These are phyloP conservation scores for Apamea monoglypha DNA, from an alignment of 2,888 invertebrate species.

Conservation along the genomic window DNA sequence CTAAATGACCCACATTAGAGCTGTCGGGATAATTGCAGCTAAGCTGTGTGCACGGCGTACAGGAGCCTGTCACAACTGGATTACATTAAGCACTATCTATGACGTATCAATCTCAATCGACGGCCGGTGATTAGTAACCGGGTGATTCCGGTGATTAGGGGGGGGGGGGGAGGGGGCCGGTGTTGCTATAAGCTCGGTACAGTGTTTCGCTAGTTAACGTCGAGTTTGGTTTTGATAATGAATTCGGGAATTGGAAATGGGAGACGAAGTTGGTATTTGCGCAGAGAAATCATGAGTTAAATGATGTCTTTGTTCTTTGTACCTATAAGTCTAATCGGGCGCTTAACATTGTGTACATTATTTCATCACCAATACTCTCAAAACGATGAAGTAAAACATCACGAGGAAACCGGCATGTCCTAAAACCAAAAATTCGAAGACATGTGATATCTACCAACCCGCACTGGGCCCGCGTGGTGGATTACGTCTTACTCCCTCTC, in stretches of 20 bases:
- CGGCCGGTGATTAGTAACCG: conserved; percentile 55
- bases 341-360: not conserved
- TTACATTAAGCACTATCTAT: conserved; percentile 58
- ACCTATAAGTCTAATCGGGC: not conserved
- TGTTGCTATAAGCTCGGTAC: conserved; percentile 35
- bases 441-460: not conserved
- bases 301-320: conserved; percentile 9
- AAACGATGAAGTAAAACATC: not conserved
- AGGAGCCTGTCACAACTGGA: conserved; percentile 52
- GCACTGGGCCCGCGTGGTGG: not conserved
- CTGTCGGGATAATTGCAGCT: conserved; percentile 37
- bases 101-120: conserved; percentile 61
- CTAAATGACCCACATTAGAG: conserved; percentile 20
- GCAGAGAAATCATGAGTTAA: not conserved
- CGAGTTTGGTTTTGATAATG: conserved; percentile 44
- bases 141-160: conserved; percentile 59
- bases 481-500: not conserved
- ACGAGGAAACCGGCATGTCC: not conserved
- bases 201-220: conserved; percentile 26
- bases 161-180: not conserved
- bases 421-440: not conserved
- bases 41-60: conserved; percentile 10
- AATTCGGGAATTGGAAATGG: conserved; percentile 46
- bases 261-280: conserved; percentile 18
- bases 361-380: not conserved